Conservation (phyloP, 2,797 vertebrate genomes). For the Ctenopoma kingsleyae region DNA sequence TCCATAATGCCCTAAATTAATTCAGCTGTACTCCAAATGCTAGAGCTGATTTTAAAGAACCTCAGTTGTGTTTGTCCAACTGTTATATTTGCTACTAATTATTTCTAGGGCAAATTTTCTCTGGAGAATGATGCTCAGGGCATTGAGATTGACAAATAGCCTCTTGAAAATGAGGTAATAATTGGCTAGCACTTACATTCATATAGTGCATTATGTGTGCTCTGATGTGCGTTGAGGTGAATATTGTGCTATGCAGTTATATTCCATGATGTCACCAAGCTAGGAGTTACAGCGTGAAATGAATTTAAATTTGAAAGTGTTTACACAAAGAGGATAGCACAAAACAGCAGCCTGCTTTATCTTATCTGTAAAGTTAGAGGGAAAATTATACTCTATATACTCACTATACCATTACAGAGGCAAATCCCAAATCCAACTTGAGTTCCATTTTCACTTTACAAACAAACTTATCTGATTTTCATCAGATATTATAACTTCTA, state of each 20-base stretch:
- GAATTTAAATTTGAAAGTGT: constrained; percentile 48
- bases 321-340: constrained; percentile 21
- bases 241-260: constrained; percentile 44
- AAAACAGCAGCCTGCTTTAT: constrained; percentile 27
- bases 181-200: constrained; percentile 56
- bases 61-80: constrained; percentile 54
- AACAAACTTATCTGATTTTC: constrained; percentile 25
- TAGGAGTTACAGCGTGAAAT: constrained; percentile 39
- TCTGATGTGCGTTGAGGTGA: constrained; percentile 54
- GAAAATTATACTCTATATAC: constrained; percentile 20
- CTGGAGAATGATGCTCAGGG: constrained; percentile 35
- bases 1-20: constrained; percentile 30
- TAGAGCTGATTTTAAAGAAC: constrained; percentile 41
- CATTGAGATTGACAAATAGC: constrained; percentile 67
- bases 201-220: constrained; percentile 49
- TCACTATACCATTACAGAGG: constrained; percentile 18
- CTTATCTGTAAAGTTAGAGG: constrained; percentile 43
- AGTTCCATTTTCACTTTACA: constrained; percentile 25
- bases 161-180: constrained; percentile 59
- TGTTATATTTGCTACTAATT: constrained; percentile 63
- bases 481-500: neutral
- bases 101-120: constrained; percentile 52
- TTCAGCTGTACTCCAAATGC: constrained; percentile 39
- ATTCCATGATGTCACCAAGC: constrained; percentile 43
- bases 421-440: constrained; percentile 34